Evolutionary conservation across 2,113 vertebrate genomes (phyloP).

Genomic region (Promerops cafer): DNA sequence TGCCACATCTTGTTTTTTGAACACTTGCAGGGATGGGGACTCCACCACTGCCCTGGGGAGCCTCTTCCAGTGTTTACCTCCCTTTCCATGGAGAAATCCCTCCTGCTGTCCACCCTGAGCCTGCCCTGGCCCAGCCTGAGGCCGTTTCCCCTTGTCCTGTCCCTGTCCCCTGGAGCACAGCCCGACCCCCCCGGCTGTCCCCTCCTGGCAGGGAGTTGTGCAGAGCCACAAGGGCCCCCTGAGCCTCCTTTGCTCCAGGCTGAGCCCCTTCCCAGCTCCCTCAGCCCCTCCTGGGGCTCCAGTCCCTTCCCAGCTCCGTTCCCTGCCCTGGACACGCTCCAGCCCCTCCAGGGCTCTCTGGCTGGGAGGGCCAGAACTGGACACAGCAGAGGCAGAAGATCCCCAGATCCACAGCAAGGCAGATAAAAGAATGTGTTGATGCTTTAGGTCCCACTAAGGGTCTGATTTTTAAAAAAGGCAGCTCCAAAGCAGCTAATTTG

Average conservation of each 20-base stretch:
- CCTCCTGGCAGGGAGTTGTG: not conserved
- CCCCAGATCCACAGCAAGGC: not conserved
- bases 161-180: not conserved
- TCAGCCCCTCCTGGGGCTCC: not conserved
- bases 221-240: not conserved
- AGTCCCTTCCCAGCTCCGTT: not conserved
- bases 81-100: not conserved
- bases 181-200: not conserved
- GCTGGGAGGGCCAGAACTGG: not conserved
- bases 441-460: not conserved
- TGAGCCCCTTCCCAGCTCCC: not conserved
- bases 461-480: not conserved
- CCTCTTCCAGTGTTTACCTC: accelerated
- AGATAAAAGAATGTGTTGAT: not conserved
- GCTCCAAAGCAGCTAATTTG: not conserved
- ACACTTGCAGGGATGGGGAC: not conserved
- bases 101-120: not conserved
- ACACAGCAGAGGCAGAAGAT: not conserved
- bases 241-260: not conserved
- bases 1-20: too few relatives aligned
- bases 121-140: not conserved
- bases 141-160: not conserved
- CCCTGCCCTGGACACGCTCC: not conserved
- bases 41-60: not conserved
- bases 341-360: not conserved